Conservation (phyloP, 2,888 invertebrate species). For the Melanostoma scalare region DNA sequence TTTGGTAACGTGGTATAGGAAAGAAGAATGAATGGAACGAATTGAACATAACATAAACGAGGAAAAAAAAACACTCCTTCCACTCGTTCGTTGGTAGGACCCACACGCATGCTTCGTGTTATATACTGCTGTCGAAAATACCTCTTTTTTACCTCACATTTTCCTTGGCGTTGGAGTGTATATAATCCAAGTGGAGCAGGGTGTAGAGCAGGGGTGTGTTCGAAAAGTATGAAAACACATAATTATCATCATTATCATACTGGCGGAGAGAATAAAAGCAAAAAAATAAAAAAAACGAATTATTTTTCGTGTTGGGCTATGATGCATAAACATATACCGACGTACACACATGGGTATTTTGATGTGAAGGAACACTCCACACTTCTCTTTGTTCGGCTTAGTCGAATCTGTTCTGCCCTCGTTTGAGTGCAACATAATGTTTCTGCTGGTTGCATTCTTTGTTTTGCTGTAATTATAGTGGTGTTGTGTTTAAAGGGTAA, state of each 20-base stretch:
- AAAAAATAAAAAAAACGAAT: constrained; percentile 29
- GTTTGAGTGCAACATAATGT: constrained; percentile 56
- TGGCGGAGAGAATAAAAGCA: constrained; percentile 18
- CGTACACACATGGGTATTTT: not conserved
- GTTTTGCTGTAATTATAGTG: constrained; percentile 59
- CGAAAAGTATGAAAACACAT: constrained; percentile 69
- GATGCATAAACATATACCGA: constrained; percentile 8
- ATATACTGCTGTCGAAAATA: constrained; percentile 39
- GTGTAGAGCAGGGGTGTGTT: constrained; percentile 62
- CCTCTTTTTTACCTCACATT: constrained; percentile 26
- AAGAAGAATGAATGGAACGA: constrained; percentile 1
- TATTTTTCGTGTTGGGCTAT: constrained; percentile 51
- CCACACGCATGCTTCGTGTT: constrained; percentile 71
- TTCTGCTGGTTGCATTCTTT: constrained; percentile 14
- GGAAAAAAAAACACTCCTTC: constrained; percentile 45
- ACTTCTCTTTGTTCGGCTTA: constrained; percentile 1
- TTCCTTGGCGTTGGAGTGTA: constrained; percentile 57
- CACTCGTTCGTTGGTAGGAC: constrained; percentile 67
- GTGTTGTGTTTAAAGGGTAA: constrained; percentile 46
- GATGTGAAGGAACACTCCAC: constrained; percentile 2
- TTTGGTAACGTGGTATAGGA: not conserved
- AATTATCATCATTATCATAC: constrained; percentile 63
- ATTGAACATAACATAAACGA: constrained; percentile 20
- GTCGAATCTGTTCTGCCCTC: constrained; percentile 63
- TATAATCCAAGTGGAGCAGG: constrained; percentile 46